These are phyloP conservation scores for Podarcis siculus DNA, from an alignment of 2,797 vertebrate genomes.

Conservation along the genomic window DNA sequence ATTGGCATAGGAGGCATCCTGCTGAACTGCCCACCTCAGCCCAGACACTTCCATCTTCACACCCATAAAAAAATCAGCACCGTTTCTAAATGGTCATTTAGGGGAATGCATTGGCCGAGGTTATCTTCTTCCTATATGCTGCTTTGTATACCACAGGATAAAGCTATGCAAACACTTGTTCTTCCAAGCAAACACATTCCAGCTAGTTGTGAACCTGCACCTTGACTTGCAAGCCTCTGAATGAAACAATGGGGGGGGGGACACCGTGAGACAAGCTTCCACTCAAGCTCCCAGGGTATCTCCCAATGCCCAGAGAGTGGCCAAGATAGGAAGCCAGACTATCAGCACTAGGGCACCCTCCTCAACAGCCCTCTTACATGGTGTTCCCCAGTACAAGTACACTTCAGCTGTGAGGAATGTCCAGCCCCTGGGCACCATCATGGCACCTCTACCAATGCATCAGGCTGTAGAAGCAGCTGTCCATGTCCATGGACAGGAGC, in stretches of 20 bases:
- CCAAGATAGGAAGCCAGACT: constrained; percentile 94
- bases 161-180: background rate
- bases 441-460: constrained; percentile 69
- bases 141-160: background rate
- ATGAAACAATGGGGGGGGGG: no score
- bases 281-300: constrained; percentile 85
- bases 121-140: background rate
- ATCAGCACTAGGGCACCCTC: constrained; percentile 78
- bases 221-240: background rate
- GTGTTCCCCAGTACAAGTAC: constrained; percentile 85
- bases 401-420: constrained; percentile 81
- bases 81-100: background rate
- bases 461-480: constrained; percentile 87
- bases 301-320: constrained; percentile 86
- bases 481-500: constrained; percentile 83
- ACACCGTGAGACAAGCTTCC: constrained; percentile 89
- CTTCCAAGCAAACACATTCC: background rate
- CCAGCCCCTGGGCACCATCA: constrained; percentile 77
- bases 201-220: background rate
- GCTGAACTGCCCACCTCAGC: background rate
- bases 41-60: background rate
- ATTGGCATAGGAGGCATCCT: background rate
- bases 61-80: background rate
- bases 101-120: no score
- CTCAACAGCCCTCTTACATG: constrained; percentile 67